A percentile compares a stretch with the other conserved stretches of the same genome.
phyloP scores from a whole-genome alignment of 2,888 invertebrate genomes.

The Campopleginae sp. region DNA sequence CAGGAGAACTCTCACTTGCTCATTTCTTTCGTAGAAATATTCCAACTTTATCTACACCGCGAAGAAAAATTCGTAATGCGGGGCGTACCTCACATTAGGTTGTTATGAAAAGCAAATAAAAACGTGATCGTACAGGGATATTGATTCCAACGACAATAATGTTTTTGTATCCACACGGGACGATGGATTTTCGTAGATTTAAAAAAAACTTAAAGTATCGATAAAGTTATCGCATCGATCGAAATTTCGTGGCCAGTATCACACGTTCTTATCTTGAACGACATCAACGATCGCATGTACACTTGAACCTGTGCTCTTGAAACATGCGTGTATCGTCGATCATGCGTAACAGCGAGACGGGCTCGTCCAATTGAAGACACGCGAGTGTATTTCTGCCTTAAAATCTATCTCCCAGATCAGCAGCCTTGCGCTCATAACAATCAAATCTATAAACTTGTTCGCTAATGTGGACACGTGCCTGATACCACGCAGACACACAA shows the following conservation, averaged over 20 bases:
- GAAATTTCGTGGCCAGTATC: too few relatives aligned
- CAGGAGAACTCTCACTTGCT: background rate
- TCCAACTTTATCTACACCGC: background rate
- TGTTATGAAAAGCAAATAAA: background rate
- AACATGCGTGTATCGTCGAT: constrained; percentile 6
- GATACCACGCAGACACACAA: background rate
- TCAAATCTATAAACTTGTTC: background rate
- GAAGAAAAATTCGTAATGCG: background rate
- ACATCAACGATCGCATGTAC: constrained; percentile 23
- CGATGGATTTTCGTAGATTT: constrained; percentile 14
- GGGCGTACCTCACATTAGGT: background rate
- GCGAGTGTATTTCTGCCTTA: background rate
- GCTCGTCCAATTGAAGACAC: background rate
- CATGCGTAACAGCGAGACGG: background rate
- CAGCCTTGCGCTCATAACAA: background rate
- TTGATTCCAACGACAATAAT: background rate
- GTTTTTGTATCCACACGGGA: background rate
- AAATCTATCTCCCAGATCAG: constrained; percentile 22
- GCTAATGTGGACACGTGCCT: background rate
- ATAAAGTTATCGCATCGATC: constrained; percentile 35
- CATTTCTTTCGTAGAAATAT: background rate
- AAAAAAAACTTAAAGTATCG: background rate
- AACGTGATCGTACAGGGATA: background rate
- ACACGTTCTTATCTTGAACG: background rate
- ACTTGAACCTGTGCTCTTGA: constrained; percentile 40